Base-by-base conservation (phyloP, 2,888 invertebrate genomes). In the Tricholauxania praeusta region DNA sequence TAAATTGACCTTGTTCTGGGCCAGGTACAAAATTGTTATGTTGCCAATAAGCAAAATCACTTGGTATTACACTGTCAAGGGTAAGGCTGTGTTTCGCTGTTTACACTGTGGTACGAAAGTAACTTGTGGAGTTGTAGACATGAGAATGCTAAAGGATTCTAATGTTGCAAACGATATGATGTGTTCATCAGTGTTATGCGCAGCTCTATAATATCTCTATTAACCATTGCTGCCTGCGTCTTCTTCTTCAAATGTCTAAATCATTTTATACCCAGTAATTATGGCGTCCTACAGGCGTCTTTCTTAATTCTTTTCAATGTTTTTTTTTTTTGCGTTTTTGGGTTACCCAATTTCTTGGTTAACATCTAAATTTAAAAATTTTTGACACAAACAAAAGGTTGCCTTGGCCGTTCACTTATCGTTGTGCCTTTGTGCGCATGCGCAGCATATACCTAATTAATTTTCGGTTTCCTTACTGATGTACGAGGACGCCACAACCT, bases 321-420 rank as follows among this genome's bases (percentile, higher is more conserved):
- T 8, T 48, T 12, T 6, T 8, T 51, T 12, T 51, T 22, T 52
- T 7, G 1, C 10, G 39, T 39, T 39, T 69, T 60, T 48, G 12
- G 48, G 17, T 52, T 69, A 12, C 55, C 57, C 57, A 59, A 49
- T 70, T 19, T 39, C 47, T 63, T 15, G 60, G 17, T 53, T 52
- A 63, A 70, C 63, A 63, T 70, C 70, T 70, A 63, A 62, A 70
- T 70, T 63, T 52, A 63, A 32, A 62, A 70, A 70, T 70, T 39
- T 39, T 39, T 62, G 62, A 70, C 62, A 62, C 53, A 52, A 70
- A 63, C 68, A 59, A 53, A 62, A 39, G 62, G 51, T 63, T n/a
- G 47, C 17, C 47, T 47, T 47, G 39, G 22, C 12, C 57, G 17
- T 8, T 19, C 48, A 19, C 48, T 15, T n/a, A 51, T 15, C 51